A percentile compares a stretch with the other conserved stretches of the same genome.
Evolutionary conservation across 2,888 invertebrate species (phyloP).

Genomic region (Margaritifera margaritifera): DNA sequence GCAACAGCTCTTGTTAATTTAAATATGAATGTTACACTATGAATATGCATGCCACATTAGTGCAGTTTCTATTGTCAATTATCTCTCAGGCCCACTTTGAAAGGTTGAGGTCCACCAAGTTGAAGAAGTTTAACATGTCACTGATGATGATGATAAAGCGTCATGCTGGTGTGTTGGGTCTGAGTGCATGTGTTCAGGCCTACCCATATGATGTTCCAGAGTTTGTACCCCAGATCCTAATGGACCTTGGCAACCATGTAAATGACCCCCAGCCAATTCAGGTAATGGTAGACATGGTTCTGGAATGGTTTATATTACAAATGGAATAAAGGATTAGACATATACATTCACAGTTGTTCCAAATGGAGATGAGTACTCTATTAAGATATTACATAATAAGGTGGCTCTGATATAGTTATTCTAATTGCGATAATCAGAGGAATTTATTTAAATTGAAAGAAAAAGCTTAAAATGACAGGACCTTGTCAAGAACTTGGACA

Average conservation of each 20-base stretch:
- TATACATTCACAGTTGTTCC: not conserved
- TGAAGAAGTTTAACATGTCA: slow-evolving; percentile 49
- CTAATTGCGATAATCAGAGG: no score
- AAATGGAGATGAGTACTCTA: not conserved
- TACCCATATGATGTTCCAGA: slow-evolving; percentile 90
- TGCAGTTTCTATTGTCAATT: not conserved
- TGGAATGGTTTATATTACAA: no score
- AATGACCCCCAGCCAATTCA: slow-evolving; percentile 92
- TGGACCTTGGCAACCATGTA: slow-evolving; percentile 85
- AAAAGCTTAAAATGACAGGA: no score
- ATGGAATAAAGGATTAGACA: not conserved
- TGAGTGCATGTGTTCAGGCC: slow-evolving; percentile 90
- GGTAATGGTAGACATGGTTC: slow-evolving; percentile 71
- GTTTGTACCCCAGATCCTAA: slow-evolving; percentile 84
- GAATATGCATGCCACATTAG: not conserved
- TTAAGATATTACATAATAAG: no score
- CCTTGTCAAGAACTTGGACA: no score
- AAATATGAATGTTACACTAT: not conserved
- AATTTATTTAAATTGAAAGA: no score
- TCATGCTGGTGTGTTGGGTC: slow-evolving; percentile 90
- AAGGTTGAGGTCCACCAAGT: slow-evolving; percentile 65
- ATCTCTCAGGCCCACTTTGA: slow-evolving; percentile 77
- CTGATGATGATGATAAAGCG: slow-evolving; percentile 67
- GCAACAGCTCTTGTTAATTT: not conserved
- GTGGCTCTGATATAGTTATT: no score